Evolutionary conservation across 2,797 vertebrate species (phyloP), one percentile per base, ranked within the genome.

Genomic region (Etheostoma perlongum): DNA sequence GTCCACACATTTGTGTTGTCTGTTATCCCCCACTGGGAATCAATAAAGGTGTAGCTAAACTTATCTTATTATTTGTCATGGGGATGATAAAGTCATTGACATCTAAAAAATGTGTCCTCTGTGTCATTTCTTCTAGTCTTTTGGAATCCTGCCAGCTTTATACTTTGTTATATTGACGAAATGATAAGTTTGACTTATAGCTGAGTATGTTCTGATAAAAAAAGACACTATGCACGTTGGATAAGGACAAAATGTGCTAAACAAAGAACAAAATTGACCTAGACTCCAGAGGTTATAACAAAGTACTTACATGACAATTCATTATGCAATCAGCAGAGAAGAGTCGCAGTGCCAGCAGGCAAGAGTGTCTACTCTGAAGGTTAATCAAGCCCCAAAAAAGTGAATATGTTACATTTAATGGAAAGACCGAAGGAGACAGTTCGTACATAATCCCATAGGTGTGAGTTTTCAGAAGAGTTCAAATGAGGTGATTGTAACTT

Each of bases 381-480:
- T 66, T 7, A 33, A 27, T 47, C 1, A 25, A 30, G 48, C 23
- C 25, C 36, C 19, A 5, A 40, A 49, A 65, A 67, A 16, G 11
- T 30, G 18, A 73, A 18, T 44, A 4, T 42, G 30, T 19, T 2
- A 40, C 49, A 21, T 6, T 46, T 48, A 40, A 67, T 52, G 46
- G 33, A 58, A 33, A 46, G 1, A 40, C 11, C 65, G 27, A 54
- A 25, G 6, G 18, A 71, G 62, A 23, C 23, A 27, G 18, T 36
- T 16, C 2, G 2, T 6, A 40, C 18, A 5, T 57, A 19, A 67
- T 47, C 55, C 61, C 75, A 79, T 78, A 78, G 76, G 13, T 30
- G 68, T 3, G 9, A 72, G 59, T 66, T 67, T 67, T 75, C 53
- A 21, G 10, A 76, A 68, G 27, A 70, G 60, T 27, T 66, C 58